phyloP scores from a whole-genome alignment of 2,797 vertebrate species.

The Sebastes minor region DNA sequence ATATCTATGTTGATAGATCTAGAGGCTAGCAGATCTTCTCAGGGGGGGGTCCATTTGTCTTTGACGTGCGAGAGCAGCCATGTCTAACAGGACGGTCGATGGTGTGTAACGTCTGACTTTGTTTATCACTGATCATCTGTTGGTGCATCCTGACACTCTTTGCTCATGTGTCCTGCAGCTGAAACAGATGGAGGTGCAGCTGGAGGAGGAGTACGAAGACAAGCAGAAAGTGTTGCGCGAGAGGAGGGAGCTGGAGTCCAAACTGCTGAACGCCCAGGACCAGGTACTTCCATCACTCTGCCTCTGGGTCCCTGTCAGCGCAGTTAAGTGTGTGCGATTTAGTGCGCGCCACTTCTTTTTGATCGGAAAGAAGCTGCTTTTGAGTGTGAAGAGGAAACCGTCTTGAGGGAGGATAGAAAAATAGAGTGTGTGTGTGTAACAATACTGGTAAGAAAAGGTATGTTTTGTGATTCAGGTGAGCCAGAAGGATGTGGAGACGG shows the following conservation, averaged over 20 bases:
- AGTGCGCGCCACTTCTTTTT: conserved; percentile 46
- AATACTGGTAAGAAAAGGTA: conserved; percentile 19
- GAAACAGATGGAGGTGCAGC: conserved; percentile 96
- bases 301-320: conserved; percentile 33
- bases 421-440: conserved; percentile 12
- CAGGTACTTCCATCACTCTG: conserved; percentile 83
- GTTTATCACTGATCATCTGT: conserved; percentile 46
- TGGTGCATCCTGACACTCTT: conserved; percentile 41
- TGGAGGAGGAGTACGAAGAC: conserved; percentile 97
- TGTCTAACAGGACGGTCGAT: conserved; percentile 40
- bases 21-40: neutral
- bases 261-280: conserved; percentile 88
- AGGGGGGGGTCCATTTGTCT: conserved; percentile 15
- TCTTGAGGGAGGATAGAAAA: conserved; percentile 34
- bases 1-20: neutral
- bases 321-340: conserved; percentile 45
- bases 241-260: conserved; percentile 92
- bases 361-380: conserved; percentile 61
- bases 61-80: conserved; percentile 37
- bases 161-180: conserved; percentile 79
- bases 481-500: conserved; percentile 92
- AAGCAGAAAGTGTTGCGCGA: conserved; percentile 97
- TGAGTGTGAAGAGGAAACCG: conserved; percentile 32
- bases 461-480: conserved; percentile 83
- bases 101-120: conserved; percentile 49